These are phyloP conservation scores for Coleophora deauratella DNA, from an alignment of 2,888 invertebrate species.

Conservation along the genomic window DNA sequence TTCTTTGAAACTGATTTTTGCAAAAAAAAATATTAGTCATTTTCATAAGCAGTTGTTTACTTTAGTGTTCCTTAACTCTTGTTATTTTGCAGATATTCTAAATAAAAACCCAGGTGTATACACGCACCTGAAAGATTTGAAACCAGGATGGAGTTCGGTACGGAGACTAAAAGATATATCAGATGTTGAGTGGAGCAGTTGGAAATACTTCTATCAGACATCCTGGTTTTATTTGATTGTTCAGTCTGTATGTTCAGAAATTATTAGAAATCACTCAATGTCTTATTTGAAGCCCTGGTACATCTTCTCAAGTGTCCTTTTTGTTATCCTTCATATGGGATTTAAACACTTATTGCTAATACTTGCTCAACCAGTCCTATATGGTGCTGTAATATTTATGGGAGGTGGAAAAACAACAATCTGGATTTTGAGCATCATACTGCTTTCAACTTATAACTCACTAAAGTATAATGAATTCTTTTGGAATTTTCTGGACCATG, in stretches of 20 bases:
- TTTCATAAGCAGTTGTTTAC: no score
- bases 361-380: constrained; percentile 73
- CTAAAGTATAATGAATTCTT: constrained; percentile 60
- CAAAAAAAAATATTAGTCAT: no score
- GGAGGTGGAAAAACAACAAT: constrained; percentile 61
- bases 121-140: constrained; percentile 57
- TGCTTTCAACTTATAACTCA: constrained; percentile 67
- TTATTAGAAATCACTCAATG: constrained; percentile 39
- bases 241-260: constrained; percentile 71
- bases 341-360: constrained; percentile 58
- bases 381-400: constrained; percentile 46
- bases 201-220: constrained; percentile 68
- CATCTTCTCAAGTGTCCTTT: constrained; percentile 58
- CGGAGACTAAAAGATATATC: constrained; percentile 76
- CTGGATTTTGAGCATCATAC: constrained; percentile 70
- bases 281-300: constrained; percentile 69
- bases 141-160: constrained; percentile 72
- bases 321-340: constrained; percentile 62
- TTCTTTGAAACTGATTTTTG: no score
- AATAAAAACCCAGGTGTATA: neutral
- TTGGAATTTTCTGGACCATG: constrained; percentile 55
- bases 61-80: no score
- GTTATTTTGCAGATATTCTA: neutral
- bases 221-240: constrained; percentile 71
- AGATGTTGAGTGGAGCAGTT: constrained; percentile 82